These are phyloP conservation scores for Morpho helenor DNA, from an alignment of 2,888 invertebrate species.

Conservation along the genomic window DNA sequence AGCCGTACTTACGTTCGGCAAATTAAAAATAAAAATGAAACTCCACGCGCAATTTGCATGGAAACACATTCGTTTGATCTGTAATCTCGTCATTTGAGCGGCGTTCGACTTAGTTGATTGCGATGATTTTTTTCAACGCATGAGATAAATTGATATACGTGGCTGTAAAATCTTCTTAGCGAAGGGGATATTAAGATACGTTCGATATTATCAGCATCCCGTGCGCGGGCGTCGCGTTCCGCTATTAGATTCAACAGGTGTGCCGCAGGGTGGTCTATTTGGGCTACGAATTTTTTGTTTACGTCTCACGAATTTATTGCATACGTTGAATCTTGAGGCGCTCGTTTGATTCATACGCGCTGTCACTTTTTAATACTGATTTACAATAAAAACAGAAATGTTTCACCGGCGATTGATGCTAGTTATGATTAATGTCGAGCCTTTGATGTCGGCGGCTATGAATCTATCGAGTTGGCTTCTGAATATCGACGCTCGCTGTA, in stretches of 20 bases:
- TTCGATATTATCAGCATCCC: slow-evolving; percentile 56
- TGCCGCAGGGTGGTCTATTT: slow-evolving; percentile 67
- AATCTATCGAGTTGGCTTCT: slow-evolving; percentile 75
- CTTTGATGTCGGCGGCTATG: slow-evolving; percentile 77
- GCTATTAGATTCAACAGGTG: slow-evolving; percentile 75
- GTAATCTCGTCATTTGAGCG: slow-evolving; percentile 40
- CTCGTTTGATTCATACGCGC: slow-evolving; percentile 71
- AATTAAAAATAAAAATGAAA: slow-evolving; percentile 67
- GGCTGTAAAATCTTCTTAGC: slow-evolving; percentile 34
- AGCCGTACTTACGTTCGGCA: slow-evolving; percentile 50
- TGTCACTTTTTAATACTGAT: slow-evolving; percentile 78
- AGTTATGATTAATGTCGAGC: slow-evolving; percentile 75
- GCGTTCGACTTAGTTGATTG: slow-evolving; percentile 48
- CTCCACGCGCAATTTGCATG: slow-evolving; percentile 63
- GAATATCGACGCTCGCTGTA: slow-evolving; percentile 71
- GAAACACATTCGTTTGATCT: slow-evolving; percentile 56
- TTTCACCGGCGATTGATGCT: slow-evolving; percentile 75
- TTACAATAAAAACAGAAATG: slow-evolving; percentile 77
- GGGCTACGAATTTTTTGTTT: slow-evolving; percentile 63
- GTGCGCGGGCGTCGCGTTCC: slow-evolving; percentile 41
- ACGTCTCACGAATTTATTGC: slow-evolving; percentile 73
- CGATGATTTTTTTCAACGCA: slow-evolving; percentile 64
- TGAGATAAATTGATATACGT: slow-evolving; percentile 60
- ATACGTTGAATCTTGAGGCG: slow-evolving; percentile 70
- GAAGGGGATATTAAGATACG: slow-evolving; percentile 18